phyloP scores from a whole-genome alignment of 2,113 vertebrate species.

The Brienomyrus brachyistius region DNA sequence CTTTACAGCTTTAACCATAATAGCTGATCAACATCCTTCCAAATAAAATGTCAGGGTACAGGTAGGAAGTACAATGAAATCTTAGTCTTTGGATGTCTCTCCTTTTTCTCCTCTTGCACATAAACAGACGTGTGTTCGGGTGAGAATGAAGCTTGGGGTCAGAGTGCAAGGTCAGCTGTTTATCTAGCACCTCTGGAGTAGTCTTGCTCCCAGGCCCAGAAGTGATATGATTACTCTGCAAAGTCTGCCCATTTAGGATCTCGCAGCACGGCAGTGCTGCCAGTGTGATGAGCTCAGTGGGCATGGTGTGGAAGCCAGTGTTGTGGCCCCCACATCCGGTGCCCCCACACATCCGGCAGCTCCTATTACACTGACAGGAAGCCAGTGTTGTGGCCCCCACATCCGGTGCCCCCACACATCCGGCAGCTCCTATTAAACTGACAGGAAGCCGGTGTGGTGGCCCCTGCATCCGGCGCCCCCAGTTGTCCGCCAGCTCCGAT shows the following conservation, averaged over 20 bases:
- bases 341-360: no score
- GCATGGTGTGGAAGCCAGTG: neutral
- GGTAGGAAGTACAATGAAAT: neutral
- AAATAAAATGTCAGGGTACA: neutral
- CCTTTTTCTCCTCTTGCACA: neutral
- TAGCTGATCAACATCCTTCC: neutral
- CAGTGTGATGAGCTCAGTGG: neutral
- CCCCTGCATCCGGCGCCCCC: no score
- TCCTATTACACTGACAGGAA: neutral
- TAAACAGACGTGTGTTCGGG: neutral
- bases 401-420: no score
- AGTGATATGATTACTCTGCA: neutral
- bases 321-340: neutral
- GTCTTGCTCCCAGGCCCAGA: neutral
- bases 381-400: no score
- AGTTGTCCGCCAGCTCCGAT: no score
- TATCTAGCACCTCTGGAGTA: neutral
- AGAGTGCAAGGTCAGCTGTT: neutral
- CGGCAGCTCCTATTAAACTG: no score
- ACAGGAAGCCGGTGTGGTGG: no score
- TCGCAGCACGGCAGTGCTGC: neutral
- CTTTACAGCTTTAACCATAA: neutral
- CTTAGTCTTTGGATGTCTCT: neutral
- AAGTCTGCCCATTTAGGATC: neutral
- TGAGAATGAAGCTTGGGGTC: neutral